phyloP scores from a whole-genome alignment of 2,888 invertebrate species.

The Diploptera punctata region DNA sequence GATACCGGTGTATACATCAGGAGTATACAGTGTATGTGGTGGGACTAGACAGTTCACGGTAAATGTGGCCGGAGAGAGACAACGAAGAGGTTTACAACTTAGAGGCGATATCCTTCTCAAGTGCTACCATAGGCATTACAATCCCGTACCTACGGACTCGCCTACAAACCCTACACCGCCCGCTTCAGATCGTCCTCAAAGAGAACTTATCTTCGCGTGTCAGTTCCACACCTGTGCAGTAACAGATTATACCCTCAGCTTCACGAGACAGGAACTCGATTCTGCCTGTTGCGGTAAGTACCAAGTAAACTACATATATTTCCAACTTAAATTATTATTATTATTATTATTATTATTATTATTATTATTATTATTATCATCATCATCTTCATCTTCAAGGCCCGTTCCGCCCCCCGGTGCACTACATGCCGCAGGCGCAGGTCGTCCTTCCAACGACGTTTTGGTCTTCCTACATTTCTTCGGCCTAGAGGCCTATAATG shows the following conservation, averaged over 20 bases:
- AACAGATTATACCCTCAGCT: slow-evolving; percentile 81
- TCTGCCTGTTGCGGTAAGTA: slow-evolving; percentile 75
- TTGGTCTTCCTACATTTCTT: too few species aligned
- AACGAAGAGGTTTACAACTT: slow-evolving; percentile 69
- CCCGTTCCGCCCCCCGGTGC: too few species aligned
- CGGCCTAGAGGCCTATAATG: too few species aligned
- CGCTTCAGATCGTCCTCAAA: slow-evolving; percentile 45
- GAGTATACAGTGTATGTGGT: slow-evolving; percentile 73
- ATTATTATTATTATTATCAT: not conserved
- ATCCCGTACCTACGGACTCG: slow-evolving; percentile 40
- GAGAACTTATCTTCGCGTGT: slow-evolving; percentile 81
- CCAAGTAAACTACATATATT: not conserved
- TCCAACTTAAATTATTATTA: not conserved
- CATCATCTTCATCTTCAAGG: not conserved
- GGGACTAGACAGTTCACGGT: slow-evolving; percentile 72
- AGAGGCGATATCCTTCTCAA: slow-evolving; percentile 91
- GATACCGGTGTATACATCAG: slow-evolving; percentile 87
- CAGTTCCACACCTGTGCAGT: slow-evolving; percentile 97
- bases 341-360: slow-evolving; percentile 2
- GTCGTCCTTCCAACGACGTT: too few species aligned
- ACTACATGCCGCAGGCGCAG: too few species aligned
- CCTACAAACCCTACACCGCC: slow-evolving; percentile 12
- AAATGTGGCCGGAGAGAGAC: slow-evolving; percentile 68
- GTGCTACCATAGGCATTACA: slow-evolving; percentile 74
- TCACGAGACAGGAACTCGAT: slow-evolving; percentile 87